Percentiles rank a stretch among this genome's conserved stretches.
Evolutionary conservation across 2,888 invertebrate species (phyloP).

Genomic region (Hirtodrosophila duncani): DNA sequence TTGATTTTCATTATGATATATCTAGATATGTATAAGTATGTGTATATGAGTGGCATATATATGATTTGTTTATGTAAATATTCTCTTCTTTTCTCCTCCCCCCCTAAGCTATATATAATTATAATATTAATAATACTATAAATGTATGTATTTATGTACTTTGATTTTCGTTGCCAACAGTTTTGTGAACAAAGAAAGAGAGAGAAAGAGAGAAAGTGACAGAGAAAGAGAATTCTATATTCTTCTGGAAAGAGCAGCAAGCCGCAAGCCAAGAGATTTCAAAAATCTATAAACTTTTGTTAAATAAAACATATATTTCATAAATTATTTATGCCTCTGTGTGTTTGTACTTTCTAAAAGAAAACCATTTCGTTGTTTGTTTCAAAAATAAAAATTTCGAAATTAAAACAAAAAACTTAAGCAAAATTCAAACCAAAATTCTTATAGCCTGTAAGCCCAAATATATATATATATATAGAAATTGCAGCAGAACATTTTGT

Average conservation of each 20-base stretch:
- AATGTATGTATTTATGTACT: conserved; percentile 11
- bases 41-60: conserved; percentile 43
- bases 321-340: conserved; percentile 52
- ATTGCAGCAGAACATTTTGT: conserved; percentile 44
- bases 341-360: conserved; percentile 70
- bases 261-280: conserved; percentile 68
- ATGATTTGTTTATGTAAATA: conserved; percentile 48
- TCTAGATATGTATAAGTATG: conserved; percentile 36
- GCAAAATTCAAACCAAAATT: conserved; percentile 62
- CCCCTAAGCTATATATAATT: too few relatives aligned
- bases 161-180: conserved; percentile 62
- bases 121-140: conserved; percentile 2
- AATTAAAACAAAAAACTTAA: conserved; percentile 24
- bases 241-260: conserved; percentile 33
- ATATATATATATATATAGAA: conserved; percentile 1
- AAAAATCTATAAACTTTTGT: conserved; percentile 72
- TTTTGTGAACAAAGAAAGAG: conserved; percentile 42
- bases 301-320: conserved; percentile 48
- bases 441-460: conserved; percentile 43
- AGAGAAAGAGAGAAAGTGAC: conserved; percentile 1
- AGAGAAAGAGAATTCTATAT: conserved; percentile 17
- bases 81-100: conserved; percentile 34
- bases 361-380: conserved; percentile 47
- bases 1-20: too few relatives aligned
- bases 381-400: conserved; percentile 43